phyloP scores from a whole-genome alignment of 1,140 invertebrate species.

The Leguminivora glycinivorella region DNA sequence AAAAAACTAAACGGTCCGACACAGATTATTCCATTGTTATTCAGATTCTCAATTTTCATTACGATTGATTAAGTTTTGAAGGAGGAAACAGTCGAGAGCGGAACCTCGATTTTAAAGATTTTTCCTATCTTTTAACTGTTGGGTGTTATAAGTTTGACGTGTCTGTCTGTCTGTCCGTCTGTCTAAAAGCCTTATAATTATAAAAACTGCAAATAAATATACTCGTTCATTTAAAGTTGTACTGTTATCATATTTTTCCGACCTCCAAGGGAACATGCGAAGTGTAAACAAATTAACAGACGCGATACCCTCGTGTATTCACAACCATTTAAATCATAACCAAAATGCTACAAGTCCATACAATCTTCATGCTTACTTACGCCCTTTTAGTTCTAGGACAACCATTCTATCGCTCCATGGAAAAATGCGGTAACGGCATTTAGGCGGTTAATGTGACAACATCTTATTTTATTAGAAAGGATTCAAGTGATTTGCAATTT shows the following conservation, averaged over 20 bases:
- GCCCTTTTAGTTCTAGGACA: not conserved
- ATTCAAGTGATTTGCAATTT: not conserved
- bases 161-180: too few relatives aligned
- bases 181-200: too few relatives aligned
- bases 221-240: not conserved
- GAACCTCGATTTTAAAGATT: too few relatives aligned
- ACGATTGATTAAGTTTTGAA: too few relatives aligned
- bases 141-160: too few relatives aligned
- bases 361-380: not conserved
- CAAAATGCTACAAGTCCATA: not conserved
- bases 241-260: not conserved
- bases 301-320: slow-evolving; percentile 44
- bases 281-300: slow-evolving; percentile 64
- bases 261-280: slow-evolving; percentile 43
- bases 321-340: slow-evolving; percentile 42
- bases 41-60: too few relatives aligned
- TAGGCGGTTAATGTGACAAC: not conserved
- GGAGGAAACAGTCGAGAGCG: too few relatives aligned
- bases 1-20: too few relatives aligned
- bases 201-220: not conserved
- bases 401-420: not conserved
- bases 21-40: too few relatives aligned
- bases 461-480: not conserved
- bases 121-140: too few relatives aligned
- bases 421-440: not conserved